phyloP scores from a whole-genome alignment of 2,113 vertebrate species.

The Sapayoa aenigma region DNA sequence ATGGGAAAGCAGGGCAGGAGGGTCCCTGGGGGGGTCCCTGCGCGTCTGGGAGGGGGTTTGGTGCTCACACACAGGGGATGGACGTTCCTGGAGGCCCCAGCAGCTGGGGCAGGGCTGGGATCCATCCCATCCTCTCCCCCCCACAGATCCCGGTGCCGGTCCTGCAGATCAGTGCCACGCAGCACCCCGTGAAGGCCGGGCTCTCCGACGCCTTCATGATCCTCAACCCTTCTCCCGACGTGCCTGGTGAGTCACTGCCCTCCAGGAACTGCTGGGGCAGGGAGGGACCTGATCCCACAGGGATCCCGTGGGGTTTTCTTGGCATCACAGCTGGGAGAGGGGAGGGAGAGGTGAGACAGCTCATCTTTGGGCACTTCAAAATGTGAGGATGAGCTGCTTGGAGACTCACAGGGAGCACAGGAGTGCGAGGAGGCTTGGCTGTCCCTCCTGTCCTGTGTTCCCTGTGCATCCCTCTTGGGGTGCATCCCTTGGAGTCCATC shows the following conservation, averaged over 20 bases:
- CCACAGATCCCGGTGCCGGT: constrained; percentile 86
- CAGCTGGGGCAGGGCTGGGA: neutral
- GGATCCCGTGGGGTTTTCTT: neutral
- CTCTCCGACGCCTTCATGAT: constrained; percentile 95
- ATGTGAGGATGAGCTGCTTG: neutral
- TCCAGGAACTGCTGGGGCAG: accelerated
- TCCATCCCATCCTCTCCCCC: neutral
- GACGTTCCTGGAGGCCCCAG: neutral
- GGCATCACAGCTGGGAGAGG: neutral
- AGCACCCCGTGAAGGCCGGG: constrained; percentile 93
- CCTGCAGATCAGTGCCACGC: constrained; percentile 82
- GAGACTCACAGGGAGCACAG: accelerated
- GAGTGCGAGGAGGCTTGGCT: neutral
- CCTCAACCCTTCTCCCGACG: constrained; percentile 68
- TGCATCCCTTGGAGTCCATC: no score
- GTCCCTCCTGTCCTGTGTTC: accelerated
- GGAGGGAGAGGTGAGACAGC: neutral
- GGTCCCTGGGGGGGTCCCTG: neutral
- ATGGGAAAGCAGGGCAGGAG: neutral
- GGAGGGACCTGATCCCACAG: accelerated
- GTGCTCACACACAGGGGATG: accelerated
- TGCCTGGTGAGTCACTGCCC: constrained; percentile 75
- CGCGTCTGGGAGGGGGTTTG: no score
- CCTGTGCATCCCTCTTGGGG: accelerated
- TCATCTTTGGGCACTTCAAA: accelerated